Evolutionary conservation across 2,797 vertebrate species (phyloP), one percentile per base, ranked within the genome.

Genomic region (Karalla daura): DNA sequence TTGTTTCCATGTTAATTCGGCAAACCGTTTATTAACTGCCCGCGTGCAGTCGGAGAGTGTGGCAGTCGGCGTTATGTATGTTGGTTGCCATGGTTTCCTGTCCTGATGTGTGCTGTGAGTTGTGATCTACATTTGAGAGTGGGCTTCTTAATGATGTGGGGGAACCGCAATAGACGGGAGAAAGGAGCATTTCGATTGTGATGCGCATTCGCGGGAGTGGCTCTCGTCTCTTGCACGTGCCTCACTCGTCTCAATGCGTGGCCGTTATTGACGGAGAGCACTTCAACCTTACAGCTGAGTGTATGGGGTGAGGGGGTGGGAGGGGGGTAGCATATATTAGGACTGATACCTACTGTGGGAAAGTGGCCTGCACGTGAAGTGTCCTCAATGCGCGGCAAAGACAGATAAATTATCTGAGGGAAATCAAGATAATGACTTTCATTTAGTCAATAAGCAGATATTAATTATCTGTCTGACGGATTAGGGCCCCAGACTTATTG

Each of bases 371-470:
- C 52, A 12, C 61, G 30, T 63, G 61, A 83, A 80, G 68, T 27
- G 66, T 85, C 82, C 78, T 81, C 67, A 50, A 41, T 45, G 69
- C 60, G 81, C 66, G 67, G 79, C 74, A 72, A 53, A 67, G 74
- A 73, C 74, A 83, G 85, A 91, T 85, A 83, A 85, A 92, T 91
- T 76, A 86, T 88, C 83, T 64, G 44, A 74, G 77, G 78, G 86
- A 91, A 88, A 90, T 86, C 80, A 77, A 86, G 83, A 86, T 88
- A 92, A 91, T 90, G 89, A 87, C 86, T 90, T 87, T 78, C 75
- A 88, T 90, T 92, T 90, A 91, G 87, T 92, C 90, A 91, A 90
- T 92, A 91, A 90, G 84, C 82, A 86, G 85, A 90, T 92, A 93
- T 92, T 91, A 92, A 91, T 92, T 89, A 92, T 87, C 80, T 82